A percentile compares a stretch with the other conserved stretches of the same genome.
phyloP scores from a whole-genome alignment of 2,113 vertebrate genomes.

The Cyphomyrus discorhynchus region DNA sequence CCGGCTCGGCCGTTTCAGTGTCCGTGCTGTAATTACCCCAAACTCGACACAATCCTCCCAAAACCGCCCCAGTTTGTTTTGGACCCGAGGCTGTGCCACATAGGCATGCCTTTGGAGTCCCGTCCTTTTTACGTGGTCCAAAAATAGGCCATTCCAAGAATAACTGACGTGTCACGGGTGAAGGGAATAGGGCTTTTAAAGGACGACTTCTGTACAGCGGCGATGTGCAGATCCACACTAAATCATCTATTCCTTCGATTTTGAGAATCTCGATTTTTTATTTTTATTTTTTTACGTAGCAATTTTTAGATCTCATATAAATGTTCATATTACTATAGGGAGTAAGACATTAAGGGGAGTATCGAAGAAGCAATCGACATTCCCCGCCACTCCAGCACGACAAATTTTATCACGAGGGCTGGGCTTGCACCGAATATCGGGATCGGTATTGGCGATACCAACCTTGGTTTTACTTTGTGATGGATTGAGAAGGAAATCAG shows the following conservation, averaged over 20 bases:
- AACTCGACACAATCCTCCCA: not conserved
- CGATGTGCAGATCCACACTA: not conserved
- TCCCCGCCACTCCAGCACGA: not conserved
- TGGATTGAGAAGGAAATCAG: not conserved
- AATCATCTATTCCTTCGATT: not conserved
- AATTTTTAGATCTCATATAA: not conserved
- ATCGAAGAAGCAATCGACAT: not conserved
- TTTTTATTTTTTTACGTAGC: not conserved
- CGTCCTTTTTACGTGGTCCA: not conserved
- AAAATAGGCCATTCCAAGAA: not conserved
- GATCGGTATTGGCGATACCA: not conserved
- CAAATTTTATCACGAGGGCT: not conserved
- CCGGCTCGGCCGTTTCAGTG: not conserved
- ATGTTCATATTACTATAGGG: not conserved
- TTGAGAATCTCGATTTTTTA: not conserved
- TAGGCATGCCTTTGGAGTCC: not conserved
- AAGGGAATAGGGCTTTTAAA: not conserved
- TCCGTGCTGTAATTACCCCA: not conserved
- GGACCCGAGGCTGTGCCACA: not conserved
- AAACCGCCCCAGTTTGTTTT: not conserved
- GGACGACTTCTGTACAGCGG: not conserved
- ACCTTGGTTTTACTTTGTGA: not conserved
- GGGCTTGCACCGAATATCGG: not conserved
- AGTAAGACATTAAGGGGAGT: not conserved
- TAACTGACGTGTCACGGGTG: not conserved